phyloP scores from a whole-genome alignment of 1,140 invertebrate genomes.

The Aphidius ervi region DNA sequence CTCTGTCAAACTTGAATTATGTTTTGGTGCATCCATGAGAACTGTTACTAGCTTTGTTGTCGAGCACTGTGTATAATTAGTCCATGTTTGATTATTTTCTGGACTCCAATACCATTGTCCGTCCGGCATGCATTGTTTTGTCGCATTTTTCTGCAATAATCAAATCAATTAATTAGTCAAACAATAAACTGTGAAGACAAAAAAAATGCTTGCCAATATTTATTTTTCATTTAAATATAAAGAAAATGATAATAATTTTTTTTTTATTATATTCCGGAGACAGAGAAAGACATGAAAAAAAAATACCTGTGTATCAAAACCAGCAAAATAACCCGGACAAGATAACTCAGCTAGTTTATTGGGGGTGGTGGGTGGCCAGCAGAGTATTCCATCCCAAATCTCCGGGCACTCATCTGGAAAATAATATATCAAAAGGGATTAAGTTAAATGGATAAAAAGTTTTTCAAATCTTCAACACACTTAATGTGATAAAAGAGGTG shows the following conservation, averaged over 20 bases:
- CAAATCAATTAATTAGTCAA: no score
- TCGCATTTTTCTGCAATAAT: slow-evolving; percentile 53
- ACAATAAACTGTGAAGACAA: no score
- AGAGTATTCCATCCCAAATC: slow-evolving; percentile 56
- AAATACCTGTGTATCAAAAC: slow-evolving; percentile 49
- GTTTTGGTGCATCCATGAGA: slow-evolving; percentile 39
- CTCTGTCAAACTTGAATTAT: slow-evolving; percentile 41
- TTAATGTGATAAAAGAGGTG: no score
- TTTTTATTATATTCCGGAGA: no score
- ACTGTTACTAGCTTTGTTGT: slow-evolving; percentile 38
- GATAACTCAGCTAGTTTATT: slow-evolving; percentile 43
- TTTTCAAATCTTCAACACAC: no score
- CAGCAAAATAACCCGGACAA: slow-evolving; percentile 54
- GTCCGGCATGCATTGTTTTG: slow-evolving; percentile 54
- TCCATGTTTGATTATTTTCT: slow-evolving; percentile 53
- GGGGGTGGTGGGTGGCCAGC: slow-evolving; percentile 55
- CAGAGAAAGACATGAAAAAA: neutral
- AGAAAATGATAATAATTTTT: no score
- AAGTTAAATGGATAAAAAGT: no score
- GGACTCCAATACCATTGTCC: slow-evolving; percentile 57
- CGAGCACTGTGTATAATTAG: slow-evolving; percentile 59
- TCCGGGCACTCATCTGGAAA: slow-evolving; percentile 48
- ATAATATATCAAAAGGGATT: no score
- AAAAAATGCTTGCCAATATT: no score
- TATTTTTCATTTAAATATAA: no score